Conservation (phyloP, 2,113 vertebrate species). For the Larimichthys crocea region DNA sequence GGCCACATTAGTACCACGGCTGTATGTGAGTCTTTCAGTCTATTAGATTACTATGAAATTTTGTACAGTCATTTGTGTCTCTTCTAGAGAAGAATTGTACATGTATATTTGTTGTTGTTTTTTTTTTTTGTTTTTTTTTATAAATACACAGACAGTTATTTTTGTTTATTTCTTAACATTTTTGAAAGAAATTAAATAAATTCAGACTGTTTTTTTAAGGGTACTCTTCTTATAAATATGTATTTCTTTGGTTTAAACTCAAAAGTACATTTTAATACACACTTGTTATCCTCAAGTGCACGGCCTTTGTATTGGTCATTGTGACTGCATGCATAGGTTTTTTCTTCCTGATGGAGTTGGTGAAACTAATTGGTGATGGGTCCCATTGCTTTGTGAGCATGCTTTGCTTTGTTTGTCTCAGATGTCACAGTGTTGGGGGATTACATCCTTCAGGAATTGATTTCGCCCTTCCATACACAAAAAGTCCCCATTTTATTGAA, state of each 20-base stretch:
- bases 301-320: not conserved
- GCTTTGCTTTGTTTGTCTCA: slow-evolving; percentile 51
- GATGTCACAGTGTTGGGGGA: slow-evolving; percentile 40
- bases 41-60: no score
- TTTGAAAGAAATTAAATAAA: no score
- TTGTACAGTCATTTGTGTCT: no score
- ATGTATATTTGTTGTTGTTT: no score
- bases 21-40: not conserved
- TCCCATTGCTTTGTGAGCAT: slow-evolving; percentile 11
- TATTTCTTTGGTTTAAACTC: no score
- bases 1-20: not conserved
- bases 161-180: no score
- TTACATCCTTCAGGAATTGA: slow-evolving; percentile 48
- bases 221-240: no score
- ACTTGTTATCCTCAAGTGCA: not conserved
- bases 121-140: no score
- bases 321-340: not conserved
- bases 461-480: slow-evolving; percentile 24
- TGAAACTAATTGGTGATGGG: not conserved
- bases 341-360: slow-evolving; percentile 4
- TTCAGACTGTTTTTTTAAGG: no score
- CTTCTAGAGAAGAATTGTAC: no score
- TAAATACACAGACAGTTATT: no score
- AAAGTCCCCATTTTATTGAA: slow-evolving; percentile 28
- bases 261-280: not conserved